phyloP scores from a whole-genome alignment of 2,113 vertebrate species.

The Numida meleagris region DNA sequence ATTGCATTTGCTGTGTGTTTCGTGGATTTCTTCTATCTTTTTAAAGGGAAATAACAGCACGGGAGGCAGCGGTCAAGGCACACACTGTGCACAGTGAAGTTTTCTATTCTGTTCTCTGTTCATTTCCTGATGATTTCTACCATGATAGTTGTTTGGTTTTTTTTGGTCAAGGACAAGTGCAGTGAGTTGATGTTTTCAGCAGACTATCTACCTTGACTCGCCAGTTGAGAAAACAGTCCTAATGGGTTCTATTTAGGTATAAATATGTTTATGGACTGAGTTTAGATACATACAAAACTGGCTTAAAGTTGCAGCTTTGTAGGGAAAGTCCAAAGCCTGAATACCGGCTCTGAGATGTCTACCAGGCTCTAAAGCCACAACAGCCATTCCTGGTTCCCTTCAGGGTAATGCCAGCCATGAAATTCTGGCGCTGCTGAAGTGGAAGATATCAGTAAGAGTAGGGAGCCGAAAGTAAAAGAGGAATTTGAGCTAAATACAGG shows the following conservation, averaged over 20 bases:
- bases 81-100: neutral
- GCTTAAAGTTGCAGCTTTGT: neutral
- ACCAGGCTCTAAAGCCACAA: neutral
- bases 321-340: neutral
- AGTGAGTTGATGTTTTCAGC: neutral
- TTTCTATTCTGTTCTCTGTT: neutral
- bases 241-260: neutral
- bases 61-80: neutral
- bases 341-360: neutral
- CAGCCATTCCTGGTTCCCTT: neutral
- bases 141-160: neutral
- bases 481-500: neutral
- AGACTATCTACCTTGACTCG: neutral
- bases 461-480: conserved; percentile 17
- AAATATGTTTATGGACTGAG: neutral
- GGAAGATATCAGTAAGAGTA: neutral
- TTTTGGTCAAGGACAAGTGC: neutral
- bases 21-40: neutral
- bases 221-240: neutral
- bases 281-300: neutral
- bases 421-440: neutral
- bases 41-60: neutral
- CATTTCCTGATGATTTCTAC: neutral
- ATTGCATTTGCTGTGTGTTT: neutral
- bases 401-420: neutral